Conservation (phyloP, 2,113 vertebrate genomes). For the Malurus melanocephalus region DNA sequence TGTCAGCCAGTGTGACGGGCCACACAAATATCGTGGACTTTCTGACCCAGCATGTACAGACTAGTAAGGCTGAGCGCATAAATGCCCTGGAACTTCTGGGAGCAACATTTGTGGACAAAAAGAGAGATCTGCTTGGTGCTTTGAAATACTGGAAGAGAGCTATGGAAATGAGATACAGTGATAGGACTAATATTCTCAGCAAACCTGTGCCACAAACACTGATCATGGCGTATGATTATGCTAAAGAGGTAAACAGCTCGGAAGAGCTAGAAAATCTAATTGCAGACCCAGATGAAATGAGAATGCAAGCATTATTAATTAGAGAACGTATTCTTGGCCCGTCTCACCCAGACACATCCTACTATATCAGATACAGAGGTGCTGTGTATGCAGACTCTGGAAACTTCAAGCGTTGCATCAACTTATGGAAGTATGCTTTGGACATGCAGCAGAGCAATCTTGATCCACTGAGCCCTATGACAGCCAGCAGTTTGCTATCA, state of each 20-base stretch:
- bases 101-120: conserved; percentile 97
- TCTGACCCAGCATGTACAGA: conserved; percentile 88
- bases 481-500: conserved; percentile 93
- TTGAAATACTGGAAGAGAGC: conserved; percentile 97
- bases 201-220: conserved; percentile 90
- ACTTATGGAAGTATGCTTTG: conserved; percentile 96
- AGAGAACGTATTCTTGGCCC: conserved; percentile 95
- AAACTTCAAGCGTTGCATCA: conserved; percentile 97
- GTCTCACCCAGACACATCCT: conserved; percentile 96
- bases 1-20: conserved; percentile 95
- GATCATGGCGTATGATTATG: conserved; percentile 95
- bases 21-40: conserved; percentile 98
- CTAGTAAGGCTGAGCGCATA: conserved; percentile 85
- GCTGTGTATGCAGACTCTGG: conserved; percentile 97
- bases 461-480: conserved; percentile 96
- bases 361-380: conserved; percentile 95
- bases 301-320: conserved; percentile 96
- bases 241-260: conserved; percentile 86
- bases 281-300: conserved; percentile 96
- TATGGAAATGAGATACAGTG: conserved; percentile 93
- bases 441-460: conserved; percentile 98
- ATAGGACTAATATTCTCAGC: conserved; percentile 82
- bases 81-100: conserved; percentile 93
- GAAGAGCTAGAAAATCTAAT: conserved; percentile 94
- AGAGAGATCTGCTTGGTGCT: conserved; percentile 93